Percentiles rank a stretch among this genome's conserved stretches.
Evolutionary conservation across 2,888 invertebrate species (phyloP).

Genomic region (Tortricodes alternella): DNA sequence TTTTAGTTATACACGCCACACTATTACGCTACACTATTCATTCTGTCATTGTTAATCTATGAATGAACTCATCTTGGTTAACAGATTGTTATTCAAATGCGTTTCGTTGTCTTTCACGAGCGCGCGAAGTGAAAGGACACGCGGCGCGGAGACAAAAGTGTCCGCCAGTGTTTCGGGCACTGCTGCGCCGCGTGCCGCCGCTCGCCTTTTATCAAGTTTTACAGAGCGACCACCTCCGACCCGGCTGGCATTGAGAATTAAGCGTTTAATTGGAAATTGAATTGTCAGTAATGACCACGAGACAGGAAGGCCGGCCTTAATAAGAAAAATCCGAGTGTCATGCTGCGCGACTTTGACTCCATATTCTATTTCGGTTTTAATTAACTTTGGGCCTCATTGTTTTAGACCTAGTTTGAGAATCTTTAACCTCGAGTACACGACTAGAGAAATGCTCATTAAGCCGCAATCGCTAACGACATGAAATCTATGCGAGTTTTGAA

Average conservation of each 20-base stretch:
- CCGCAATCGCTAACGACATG: conserved; percentile 49
- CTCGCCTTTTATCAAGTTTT: conserved; percentile 78
- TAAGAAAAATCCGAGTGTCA: conserved; percentile 63
- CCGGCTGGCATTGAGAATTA: conserved; percentile 78
- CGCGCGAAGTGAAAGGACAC: conserved; percentile 77
- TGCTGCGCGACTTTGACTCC: conserved; percentile 44
- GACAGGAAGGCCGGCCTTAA: conserved; percentile 74
- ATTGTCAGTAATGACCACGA: conserved; percentile 70
- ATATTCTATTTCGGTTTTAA: conserved; percentile 43
- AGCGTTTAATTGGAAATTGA: conserved; percentile 81
- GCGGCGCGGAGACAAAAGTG: conserved; percentile 70
- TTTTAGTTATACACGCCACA: conserved; percentile 54
- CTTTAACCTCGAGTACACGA: conserved; percentile 38
- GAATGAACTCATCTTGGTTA: conserved; percentile 74
- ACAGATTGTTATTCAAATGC: conserved; percentile 62
- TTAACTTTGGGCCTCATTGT: conserved; percentile 40
- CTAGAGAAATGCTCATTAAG: conserved; percentile 53
- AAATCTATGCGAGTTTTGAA: conserved; percentile 57
- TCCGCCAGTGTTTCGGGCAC: conserved; percentile 65
- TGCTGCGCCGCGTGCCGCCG: conserved; percentile 70
- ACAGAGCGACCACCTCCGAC: conserved; percentile 70
- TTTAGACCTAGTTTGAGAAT: conserved; percentile 34
- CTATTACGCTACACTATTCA: conserved; percentile 38
- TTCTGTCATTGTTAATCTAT: conserved; percentile 34
- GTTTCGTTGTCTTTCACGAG: conserved; percentile 63